phyloP scores from a whole-genome alignment of 2,888 invertebrate species.

The Lypha dubia region DNA sequence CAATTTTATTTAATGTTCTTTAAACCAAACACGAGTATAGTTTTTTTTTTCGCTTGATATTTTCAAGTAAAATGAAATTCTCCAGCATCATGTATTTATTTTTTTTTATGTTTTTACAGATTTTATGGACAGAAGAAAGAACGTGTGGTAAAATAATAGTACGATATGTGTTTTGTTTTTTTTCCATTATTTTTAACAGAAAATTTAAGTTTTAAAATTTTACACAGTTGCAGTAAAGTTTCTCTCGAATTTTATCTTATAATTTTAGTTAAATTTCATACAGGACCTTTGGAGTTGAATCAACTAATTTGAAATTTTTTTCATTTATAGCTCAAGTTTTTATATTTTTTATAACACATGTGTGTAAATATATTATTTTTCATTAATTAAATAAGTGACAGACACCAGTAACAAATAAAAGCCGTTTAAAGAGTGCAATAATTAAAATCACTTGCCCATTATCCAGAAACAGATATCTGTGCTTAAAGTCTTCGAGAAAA shows the following conservation, averaged over 20 bases:
- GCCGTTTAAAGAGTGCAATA: too few relatives aligned
- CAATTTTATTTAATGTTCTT: slow-evolving; percentile 20
- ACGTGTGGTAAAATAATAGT: slow-evolving; percentile 2
- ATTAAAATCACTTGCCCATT: too few relatives aligned
- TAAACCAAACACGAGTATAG: background rate
- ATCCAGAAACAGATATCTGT: too few relatives aligned
- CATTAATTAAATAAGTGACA: too few relatives aligned
- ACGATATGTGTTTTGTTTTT: background rate
- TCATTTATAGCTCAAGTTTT: too few relatives aligned
- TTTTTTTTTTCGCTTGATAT: background rate
- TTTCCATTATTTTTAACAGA: background rate
- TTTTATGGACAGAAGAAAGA: slow-evolving; percentile 4
- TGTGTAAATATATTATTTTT: too few relatives aligned
- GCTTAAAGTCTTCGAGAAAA: too few relatives aligned
- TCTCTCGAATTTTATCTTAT: background rate
- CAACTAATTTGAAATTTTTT: too few relatives aligned
- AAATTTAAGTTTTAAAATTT: background rate
- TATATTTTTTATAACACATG: too few relatives aligned
- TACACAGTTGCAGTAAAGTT: too few relatives aligned
- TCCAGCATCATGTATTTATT: slow-evolving; percentile 10
- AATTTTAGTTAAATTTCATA: background rate
- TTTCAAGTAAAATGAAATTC: slow-evolving; percentile 10
- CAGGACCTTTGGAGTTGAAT: too few relatives aligned
- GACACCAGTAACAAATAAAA: too few relatives aligned
- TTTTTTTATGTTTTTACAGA: slow-evolving; percentile 24